These are phyloP conservation scores for Cryptocephalus moraei DNA, from an alignment of 2,888 invertebrate species.

Conservation along the genomic window DNA sequence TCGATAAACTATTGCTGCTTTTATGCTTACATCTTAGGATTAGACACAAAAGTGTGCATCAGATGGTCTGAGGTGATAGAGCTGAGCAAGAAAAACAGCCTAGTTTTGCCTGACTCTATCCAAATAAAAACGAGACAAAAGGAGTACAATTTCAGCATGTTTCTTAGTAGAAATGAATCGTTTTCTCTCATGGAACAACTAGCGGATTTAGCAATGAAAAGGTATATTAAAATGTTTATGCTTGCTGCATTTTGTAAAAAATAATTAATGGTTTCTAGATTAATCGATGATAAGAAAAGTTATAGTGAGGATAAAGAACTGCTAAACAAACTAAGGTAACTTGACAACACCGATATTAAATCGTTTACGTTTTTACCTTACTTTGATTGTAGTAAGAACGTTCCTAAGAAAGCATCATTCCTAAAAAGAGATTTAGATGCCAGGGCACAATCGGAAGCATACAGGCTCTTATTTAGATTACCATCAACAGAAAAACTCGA, in stretches of 20 bases:
- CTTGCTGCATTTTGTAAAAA: slow-evolving; percentile 9
- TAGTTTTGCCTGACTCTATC: slow-evolving; percentile 77
- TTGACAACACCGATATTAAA: not conserved
- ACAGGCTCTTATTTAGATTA: slow-evolving; percentile 72
- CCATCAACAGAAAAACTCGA: slow-evolving; percentile 88
- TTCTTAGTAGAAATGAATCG: slow-evolving; percentile 80
- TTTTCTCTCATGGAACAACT: slow-evolving; percentile 89
- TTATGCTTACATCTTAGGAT: slow-evolving; percentile 88
- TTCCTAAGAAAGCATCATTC: slow-evolving; percentile 83
- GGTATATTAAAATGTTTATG: slow-evolving; percentile 33
- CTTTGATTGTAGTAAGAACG: slow-evolving; percentile 56
- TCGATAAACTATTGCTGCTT: slow-evolving; percentile 94
- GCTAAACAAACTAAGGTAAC: slow-evolving; percentile 64
- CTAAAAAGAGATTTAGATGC: slow-evolving; percentile 93
- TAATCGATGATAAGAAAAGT: slow-evolving; percentile 85
- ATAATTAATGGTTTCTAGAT: slow-evolving; percentile 43
- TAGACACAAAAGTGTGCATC: slow-evolving; percentile 74
- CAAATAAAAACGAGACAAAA: slow-evolving; percentile 76
- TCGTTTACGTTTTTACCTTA: not conserved
- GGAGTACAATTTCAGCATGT: slow-evolving; percentile 85
- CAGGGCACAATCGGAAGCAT: slow-evolving; percentile 85
- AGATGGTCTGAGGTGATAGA: slow-evolving; percentile 86
- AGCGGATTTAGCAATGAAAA: slow-evolving; percentile 94
- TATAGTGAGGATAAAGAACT: slow-evolving; percentile 84
- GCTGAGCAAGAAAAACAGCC: slow-evolving; percentile 64